A percentile compares a stretch with the other conserved stretches of the same genome.
Conservation (phyloP, 1,140 invertebrate genomes). For the Notospermus geniculatus region DNA sequence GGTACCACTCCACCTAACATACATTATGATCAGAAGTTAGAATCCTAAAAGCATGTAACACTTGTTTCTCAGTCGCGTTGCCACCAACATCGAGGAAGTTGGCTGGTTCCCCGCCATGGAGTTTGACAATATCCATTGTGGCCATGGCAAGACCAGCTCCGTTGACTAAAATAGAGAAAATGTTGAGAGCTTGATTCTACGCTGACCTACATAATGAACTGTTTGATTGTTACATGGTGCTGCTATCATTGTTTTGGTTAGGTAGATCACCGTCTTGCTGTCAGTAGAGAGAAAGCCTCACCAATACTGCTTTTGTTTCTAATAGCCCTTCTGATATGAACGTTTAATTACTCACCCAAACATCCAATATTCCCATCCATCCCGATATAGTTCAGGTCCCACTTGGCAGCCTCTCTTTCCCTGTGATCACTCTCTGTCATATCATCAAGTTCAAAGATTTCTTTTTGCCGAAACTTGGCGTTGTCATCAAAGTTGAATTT, state of each 20-base stretch:
- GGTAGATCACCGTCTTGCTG: too few relatives aligned
- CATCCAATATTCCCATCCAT: conserved; percentile 98
- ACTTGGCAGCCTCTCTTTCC: conserved; percentile 84
- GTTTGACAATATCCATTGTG: conserved; percentile 62
- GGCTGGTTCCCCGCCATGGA: conserved; percentile 60
- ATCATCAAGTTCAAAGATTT: conserved; percentile 57
- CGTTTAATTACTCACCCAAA: conserved; percentile 61
- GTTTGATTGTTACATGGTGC: too few relatives aligned
- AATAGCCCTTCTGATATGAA: neutral
- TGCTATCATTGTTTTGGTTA: too few relatives aligned
- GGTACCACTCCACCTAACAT: conserved; percentile 20
- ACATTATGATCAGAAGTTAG: conserved; percentile 50
- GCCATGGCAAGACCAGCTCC: conserved; percentile 63
- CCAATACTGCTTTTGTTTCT: too few relatives aligned
- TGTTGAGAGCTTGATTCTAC: too few relatives aligned
- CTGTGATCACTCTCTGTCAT: conserved; percentile 69
- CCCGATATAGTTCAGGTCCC: conserved; percentile 94
- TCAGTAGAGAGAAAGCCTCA: too few relatives aligned
- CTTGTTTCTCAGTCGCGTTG: conserved; percentile 69
- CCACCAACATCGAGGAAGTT: conserved; percentile 62
- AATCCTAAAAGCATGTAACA: conserved; percentile 69
- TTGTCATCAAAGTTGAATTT: conserved; percentile 99
- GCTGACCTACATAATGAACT: too few relatives aligned
- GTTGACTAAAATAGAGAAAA: conserved; percentile 54
- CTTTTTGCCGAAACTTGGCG: conserved; percentile 88